phyloP scores from a whole-genome alignment of 2,888 invertebrate species.

The Conus canariensis region DNA sequence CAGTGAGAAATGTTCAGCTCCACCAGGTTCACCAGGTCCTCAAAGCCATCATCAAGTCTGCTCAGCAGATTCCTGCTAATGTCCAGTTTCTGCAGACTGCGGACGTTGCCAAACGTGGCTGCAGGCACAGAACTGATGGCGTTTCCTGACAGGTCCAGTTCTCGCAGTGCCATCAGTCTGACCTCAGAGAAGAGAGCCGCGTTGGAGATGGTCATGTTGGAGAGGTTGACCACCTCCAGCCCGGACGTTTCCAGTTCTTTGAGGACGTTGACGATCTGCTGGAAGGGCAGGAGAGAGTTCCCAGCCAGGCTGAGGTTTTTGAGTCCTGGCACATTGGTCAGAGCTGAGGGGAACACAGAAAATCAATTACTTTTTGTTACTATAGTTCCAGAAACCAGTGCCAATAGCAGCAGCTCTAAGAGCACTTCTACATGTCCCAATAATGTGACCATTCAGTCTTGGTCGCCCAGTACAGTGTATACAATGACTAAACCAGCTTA shows the following conservation, averaged over 20 bases:
- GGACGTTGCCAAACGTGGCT: conserved; percentile 55
- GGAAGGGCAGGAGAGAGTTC: conserved; percentile 51
- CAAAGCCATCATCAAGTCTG: conserved; percentile 38
- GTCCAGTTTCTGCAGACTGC: conserved; percentile 56
- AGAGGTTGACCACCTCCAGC: conserved; percentile 49
- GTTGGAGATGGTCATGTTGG: conserved; percentile 50
- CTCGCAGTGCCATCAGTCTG: conserved; percentile 48
- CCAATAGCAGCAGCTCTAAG: no score
- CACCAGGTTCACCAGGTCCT: conserved; percentile 50
- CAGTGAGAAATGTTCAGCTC: conserved; percentile 57
- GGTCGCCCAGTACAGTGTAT: no score
- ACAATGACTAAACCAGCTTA: no score
- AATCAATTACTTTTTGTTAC: no score
- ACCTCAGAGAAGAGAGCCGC: conserved; percentile 50
- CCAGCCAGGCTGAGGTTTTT: conserved; percentile 59
- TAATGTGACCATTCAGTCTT: no score
- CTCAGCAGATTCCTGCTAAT: conserved; percentile 57
- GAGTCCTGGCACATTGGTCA: conserved; percentile 56
- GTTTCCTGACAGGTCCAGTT: conserved; percentile 58
- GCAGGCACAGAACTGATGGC: conserved; percentile 49
- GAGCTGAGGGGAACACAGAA: conserved; percentile 30
- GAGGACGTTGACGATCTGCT: conserved; percentile 52
- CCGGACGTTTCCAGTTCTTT: conserved; percentile 48
- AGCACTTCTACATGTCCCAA: no score
- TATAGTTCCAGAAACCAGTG: no score